These are phyloP conservation scores for Trachops cirrhosus DNA, from an alignment of 2,797 vertebrate genomes.

Conservation along the genomic window DNA sequence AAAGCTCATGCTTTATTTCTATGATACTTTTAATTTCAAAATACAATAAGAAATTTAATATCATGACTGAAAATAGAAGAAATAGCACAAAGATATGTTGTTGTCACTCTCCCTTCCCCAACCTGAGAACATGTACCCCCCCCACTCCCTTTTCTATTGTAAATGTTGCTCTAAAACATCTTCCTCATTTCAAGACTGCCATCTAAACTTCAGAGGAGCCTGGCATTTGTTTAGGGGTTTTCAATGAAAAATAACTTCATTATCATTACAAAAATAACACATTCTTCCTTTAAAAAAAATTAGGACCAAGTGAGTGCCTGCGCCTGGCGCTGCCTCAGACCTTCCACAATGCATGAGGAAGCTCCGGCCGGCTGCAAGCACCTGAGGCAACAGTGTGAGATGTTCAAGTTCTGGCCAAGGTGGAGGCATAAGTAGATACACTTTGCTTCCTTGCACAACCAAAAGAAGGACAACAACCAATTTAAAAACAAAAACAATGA, in stretches of 20 bases:
- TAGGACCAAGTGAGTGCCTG: too few species aligned
- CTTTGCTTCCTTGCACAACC: too few species aligned
- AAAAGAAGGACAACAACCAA: too few species aligned
- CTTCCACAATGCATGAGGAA: too few species aligned
- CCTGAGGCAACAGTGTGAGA: too few species aligned
- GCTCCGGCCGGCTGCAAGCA: too few species aligned
- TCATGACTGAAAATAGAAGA: background rate
- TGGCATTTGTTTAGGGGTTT: background rate
- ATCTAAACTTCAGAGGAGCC: background rate
- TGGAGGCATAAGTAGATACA: too few species aligned
- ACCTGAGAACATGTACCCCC: background rate
- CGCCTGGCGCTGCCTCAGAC: too few species aligned
- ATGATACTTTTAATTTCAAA: background rate
- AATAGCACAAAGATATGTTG: background rate
- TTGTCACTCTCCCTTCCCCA: background rate
- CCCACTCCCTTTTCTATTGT: background rate
- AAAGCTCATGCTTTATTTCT: background rate
- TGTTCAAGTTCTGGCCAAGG: too few species aligned
- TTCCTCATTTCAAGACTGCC: background rate
- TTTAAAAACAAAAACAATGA: too few species aligned
- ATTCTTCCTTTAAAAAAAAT: background rate
- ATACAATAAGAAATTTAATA: background rate
- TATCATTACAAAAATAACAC: slow-evolving; percentile 19
- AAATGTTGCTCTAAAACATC: background rate
- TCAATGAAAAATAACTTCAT: background rate